phyloP scores from a whole-genome alignment of 2,113 vertebrate genomes.

The Xyliphius kryptos region DNA sequence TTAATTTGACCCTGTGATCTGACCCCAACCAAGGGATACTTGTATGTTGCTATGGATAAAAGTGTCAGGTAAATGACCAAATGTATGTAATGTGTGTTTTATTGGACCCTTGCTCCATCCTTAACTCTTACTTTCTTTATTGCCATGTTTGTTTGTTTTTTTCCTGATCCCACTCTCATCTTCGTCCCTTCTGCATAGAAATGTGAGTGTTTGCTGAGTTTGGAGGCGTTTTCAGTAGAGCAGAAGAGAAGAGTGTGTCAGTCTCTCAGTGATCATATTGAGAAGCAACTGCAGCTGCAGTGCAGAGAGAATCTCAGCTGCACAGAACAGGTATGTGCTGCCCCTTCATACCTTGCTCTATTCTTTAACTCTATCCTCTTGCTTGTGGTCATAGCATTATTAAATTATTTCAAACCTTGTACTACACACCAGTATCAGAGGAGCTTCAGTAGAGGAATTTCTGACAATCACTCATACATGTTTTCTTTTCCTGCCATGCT shows the following conservation, averaged over 20 bases:
- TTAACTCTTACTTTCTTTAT: neutral
- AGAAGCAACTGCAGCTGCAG: slow-evolving; percentile 80
- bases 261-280: slow-evolving; percentile 90
- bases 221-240: slow-evolving; percentile 87
- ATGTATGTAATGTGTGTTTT: too few species aligned
- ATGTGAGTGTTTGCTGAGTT: slow-evolving; percentile 91
- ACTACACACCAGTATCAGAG: too few species aligned
- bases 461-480: too few species aligned
- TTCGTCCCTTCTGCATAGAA: slow-evolving; percentile 60
- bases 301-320: slow-evolving; percentile 55
- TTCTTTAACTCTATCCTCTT: neutral
- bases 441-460: too few species aligned
- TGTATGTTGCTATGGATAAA: too few species aligned
- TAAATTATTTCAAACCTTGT: too few species aligned
- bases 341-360: neutral
- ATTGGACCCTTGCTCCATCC: neutral
- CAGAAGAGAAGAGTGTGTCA: slow-evolving; percentile 93
- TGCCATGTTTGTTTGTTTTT: neutral
- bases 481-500: too few species aligned
- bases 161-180: neutral
- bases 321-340: slow-evolving; percentile 71
- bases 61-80: too few species aligned
- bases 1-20: too few species aligned
- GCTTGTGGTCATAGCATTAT: neutral
- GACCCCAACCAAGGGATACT: too few species aligned